Evolutionary conservation across 2,797 vertebrate species (phyloP).

Genomic region (Phalanger gymnotis): DNA sequence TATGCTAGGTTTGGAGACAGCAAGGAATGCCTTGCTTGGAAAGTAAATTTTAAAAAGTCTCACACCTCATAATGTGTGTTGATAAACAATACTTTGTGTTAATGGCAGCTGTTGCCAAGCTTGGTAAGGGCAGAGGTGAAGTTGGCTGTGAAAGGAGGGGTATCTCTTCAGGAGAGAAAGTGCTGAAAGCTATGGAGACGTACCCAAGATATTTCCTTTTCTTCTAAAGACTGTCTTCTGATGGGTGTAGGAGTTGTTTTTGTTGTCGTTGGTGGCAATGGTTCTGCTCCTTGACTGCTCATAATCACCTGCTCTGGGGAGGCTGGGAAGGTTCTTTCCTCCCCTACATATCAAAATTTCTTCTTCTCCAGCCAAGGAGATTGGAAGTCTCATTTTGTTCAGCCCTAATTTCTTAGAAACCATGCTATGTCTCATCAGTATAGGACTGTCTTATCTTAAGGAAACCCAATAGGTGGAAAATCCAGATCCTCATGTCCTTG

Average conservation of each 20-base stretch:
- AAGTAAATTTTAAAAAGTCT: neutral
- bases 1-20: neutral
- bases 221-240: neutral
- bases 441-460: neutral
- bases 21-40: neutral
- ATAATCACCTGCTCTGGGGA: neutral
- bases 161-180: neutral
- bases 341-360: neutral
- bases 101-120: neutral
- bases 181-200: neutral
- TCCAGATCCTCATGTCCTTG: neutral
- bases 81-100: neutral
- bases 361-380: neutral
- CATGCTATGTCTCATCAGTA: neutral
- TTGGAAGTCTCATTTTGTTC: neutral
- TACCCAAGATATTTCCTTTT: neutral
- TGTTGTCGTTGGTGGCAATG: neutral
- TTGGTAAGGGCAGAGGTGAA: neutral
- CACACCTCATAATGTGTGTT: neutral
- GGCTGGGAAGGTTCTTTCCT: neutral
- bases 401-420: slow-evolving; percentile 33
- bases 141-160: rapidly evolving
- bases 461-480: neutral
- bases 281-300: neutral
- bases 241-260: neutral